Evolutionary conservation across 1,140 invertebrate species (phyloP), one percentile per base, ranked within the genome.

Genomic region (Drosophila ficusphila): DNA sequence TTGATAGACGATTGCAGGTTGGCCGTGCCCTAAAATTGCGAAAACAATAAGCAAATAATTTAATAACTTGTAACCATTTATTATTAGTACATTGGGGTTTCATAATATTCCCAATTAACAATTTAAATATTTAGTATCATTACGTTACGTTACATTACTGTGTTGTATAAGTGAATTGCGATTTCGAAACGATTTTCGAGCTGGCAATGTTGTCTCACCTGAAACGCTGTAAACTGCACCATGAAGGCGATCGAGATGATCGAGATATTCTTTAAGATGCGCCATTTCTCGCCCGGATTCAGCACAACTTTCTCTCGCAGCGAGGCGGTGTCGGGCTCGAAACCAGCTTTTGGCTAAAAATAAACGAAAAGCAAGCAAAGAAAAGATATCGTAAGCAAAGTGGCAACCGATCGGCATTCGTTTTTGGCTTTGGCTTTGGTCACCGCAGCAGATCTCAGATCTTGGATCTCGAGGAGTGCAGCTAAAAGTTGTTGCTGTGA

Each of bases 181-280:
- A 11, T 31, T 12, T 21, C 9, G 25, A 3, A 31, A 33, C 14
- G 3, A 6, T 6, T 49, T 14, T 16, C n/a, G 8, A 16, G 19
- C 8, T 0, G 33, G 16, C 16, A 5, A 12, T 19, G 33, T 2
- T 16, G 52, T 23, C 76, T 81, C 56, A 91, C 91, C 90, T 96
- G 95, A 91, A 98, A 98, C 27, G 97, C 97, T 12, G 97, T 98
- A 92, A 98, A 98, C 79, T 98, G 96, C 53, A 98, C 96, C 94
- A 98, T 96, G 90, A 98, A 98, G 2, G 96, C 96, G 47, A 96
- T 92, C 64, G 96, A 97, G 4, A 98, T 95, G 36, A 96, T 94
- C 19, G 95, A 93, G 29, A 98, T 95, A 92, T 98, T 98, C 92
- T 97, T 97, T 62, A 97, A 92, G 82, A 98, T 98, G 67, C 96